phyloP scores from a whole-genome alignment of 2,888 invertebrate species.

The Agriopis leucophaearia region DNA sequence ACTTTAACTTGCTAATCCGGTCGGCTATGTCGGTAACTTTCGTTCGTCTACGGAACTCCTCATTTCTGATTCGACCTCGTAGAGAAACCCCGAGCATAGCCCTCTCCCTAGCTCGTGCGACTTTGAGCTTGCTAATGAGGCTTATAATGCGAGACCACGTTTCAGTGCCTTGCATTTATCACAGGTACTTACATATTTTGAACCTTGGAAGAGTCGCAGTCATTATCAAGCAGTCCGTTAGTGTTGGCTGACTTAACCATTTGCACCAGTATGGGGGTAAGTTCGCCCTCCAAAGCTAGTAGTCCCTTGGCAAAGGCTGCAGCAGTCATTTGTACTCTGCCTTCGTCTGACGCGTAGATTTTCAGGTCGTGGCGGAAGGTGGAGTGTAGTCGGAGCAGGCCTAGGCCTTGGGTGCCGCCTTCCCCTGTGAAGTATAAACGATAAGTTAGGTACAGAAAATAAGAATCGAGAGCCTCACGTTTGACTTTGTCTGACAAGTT shows the following conservation, averaged over 20 bases:
- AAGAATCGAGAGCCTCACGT: too few relatives aligned
- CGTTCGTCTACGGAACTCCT: too few relatives aligned
- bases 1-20: too few relatives aligned
- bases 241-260: constrained; percentile 99
- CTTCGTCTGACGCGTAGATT: constrained; percentile 99
- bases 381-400: constrained; percentile 96
- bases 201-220: constrained; percentile 98
- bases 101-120: too few relatives aligned
- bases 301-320: constrained; percentile 99
- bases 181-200: constrained; percentile 93
- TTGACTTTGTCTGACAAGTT: too few relatives aligned
- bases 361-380: constrained; percentile 99
- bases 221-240: constrained; percentile 98
- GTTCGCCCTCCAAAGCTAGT: constrained; percentile 98
- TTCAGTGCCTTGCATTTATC: too few relatives aligned
- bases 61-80: too few relatives aligned
- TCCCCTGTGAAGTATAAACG: constrained; percentile 86
- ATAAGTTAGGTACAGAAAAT: not conserved
- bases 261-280: constrained; percentile 99
- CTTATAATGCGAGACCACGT: too few relatives aligned
- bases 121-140: too few relatives aligned
- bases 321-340: constrained; percentile 99
- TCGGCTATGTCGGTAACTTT: too few relatives aligned
- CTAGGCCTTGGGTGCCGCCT: constrained; percentile 97
- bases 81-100: too few relatives aligned